Evolutionary conservation across 2,797 vertebrate genomes (phyloP), one percentile per base, ranked within the genome.

Genomic region (Aselliscus stoliczkanus): DNA sequence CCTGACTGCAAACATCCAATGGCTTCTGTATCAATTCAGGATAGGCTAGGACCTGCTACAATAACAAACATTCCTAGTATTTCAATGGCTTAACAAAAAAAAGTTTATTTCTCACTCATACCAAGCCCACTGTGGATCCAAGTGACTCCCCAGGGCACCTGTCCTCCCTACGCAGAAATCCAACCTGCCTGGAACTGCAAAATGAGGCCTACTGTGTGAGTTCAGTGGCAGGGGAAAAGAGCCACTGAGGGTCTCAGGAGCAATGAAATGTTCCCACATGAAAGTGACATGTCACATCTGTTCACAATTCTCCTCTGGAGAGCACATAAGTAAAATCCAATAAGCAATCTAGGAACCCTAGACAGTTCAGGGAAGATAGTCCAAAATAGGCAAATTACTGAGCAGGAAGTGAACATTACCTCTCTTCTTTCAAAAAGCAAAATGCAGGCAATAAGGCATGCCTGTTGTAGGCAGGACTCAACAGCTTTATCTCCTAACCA

Each of bases 371-470:
- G 25, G 27, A 88, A 94, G 37, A 77, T 7, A 60, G 44, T 54
- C n/a, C 47, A 89, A 90, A 67, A 83, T 3, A 77, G 62, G 56
- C 27, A 77, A 84, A 8, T 44, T 83, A 83, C 34, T 54, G 70
- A 94, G 13, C 18, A 83, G 79, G 37, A 94, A 88, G 81, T 27
- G 23, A 50, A 95, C 93, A 93, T 47, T 5, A 93, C 39, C 42
- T 95, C 37, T 47, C 47, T 84, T 72, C 39, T 34, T 52, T 39
- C 62, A 34, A 94, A 93, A 65, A 60, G 39, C 80, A 92, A 82
- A 96, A 84, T 4, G 15, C 3, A 21, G 75, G 82, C 79, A 88
- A 9, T 70, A 87, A 91, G 75, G 72, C n/a, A 34, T 47, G 23
- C 39, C 77, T 58, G 2, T 64, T 8, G 8, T 27, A 92, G 14